Percentiles rank a stretch among this genome's conserved stretches.
Evolutionary conservation across 2,113 vertebrate genomes (phyloP).

Genomic region (Gallinago jamesoni): DNA sequence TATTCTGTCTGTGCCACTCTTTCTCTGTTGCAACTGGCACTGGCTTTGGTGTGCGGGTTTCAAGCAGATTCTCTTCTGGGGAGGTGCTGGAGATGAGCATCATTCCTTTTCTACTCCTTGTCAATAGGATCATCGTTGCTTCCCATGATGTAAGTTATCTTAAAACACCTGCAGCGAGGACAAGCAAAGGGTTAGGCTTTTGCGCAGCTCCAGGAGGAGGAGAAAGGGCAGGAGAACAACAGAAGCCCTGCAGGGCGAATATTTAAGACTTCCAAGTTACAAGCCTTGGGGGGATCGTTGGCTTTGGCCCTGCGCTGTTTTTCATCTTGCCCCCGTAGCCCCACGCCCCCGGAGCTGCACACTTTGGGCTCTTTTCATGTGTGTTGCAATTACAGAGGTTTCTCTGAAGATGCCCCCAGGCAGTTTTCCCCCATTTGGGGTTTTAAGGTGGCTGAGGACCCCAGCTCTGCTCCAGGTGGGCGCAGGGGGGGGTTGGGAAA

Average conservation of each 20-base stretch:
- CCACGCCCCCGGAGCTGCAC: neutral
- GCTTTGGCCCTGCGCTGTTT: neutral
- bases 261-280: neutral
- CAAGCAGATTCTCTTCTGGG: neutral
- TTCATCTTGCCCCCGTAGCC: neutral
- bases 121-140: neutral
- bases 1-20: neutral
- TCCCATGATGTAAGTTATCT: neutral
- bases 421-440: neutral
- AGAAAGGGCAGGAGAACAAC: conserved; percentile 1
- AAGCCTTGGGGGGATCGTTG: neutral
- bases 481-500: neutral
- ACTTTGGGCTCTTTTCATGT: neutral
- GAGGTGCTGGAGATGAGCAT: neutral
- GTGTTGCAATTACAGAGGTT: neutral
- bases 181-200: neutral
- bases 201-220: neutral
- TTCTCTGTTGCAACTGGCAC: neutral
- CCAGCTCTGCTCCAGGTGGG: neutral
- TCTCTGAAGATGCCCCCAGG: conserved; percentile 19
- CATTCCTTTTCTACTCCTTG: neutral
- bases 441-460: neutral
- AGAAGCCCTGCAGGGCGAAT: neutral
- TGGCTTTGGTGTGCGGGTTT: neutral
- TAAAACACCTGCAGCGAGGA: neutral